Percentiles rank a stretch among this genome's conserved stretches.
Evolutionary conservation across 2,797 vertebrate species (phyloP).

Genomic region (Astyanax mexicanus): DNA sequence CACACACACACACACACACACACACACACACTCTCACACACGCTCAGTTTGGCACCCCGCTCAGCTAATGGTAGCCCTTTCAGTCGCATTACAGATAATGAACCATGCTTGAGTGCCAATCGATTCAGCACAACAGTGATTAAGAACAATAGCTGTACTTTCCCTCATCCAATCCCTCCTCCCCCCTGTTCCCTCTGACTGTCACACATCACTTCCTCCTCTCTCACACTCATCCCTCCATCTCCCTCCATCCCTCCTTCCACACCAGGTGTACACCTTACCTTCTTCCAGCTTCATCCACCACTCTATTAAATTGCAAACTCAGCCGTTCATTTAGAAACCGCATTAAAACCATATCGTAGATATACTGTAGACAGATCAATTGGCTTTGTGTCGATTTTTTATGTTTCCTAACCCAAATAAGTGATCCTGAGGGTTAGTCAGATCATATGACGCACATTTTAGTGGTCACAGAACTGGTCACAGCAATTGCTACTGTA

Average conservation of each 20-base stretch:
- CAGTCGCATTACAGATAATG: slow-evolving; percentile 59
- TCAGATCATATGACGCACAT: no score
- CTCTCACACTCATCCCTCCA: slow-evolving; percentile 16
- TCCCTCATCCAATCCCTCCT: slow-evolving; percentile 5
- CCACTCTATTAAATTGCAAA: no score
- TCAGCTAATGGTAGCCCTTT: slow-evolving; percentile 42
- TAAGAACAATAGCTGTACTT: slow-evolving; percentile 58
- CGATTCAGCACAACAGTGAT: slow-evolving; percentile 66
- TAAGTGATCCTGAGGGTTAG: no score
- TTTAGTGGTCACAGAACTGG: no score
- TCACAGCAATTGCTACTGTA: no score
- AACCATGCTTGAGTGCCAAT: slow-evolving; percentile 61
- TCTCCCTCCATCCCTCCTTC: neutral
- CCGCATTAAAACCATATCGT: no score
- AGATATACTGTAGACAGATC: no score
- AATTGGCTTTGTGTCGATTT: no score
- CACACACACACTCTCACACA: neutral
- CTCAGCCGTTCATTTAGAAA: no score
- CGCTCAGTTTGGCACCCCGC: neutral
- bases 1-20: slow-evolving; percentile 1
- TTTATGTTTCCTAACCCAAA: no score
- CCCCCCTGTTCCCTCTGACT: slow-evolving; percentile 13
- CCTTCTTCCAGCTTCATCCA: no score
- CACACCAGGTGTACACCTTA: neutral
- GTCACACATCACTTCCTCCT: slow-evolving; percentile 34